A percentile compares a stretch with the other conserved stretches of the same genome.
Conservation (phyloP, 2,888 invertebrate species). For the Philhelius pedissequus region DNA sequence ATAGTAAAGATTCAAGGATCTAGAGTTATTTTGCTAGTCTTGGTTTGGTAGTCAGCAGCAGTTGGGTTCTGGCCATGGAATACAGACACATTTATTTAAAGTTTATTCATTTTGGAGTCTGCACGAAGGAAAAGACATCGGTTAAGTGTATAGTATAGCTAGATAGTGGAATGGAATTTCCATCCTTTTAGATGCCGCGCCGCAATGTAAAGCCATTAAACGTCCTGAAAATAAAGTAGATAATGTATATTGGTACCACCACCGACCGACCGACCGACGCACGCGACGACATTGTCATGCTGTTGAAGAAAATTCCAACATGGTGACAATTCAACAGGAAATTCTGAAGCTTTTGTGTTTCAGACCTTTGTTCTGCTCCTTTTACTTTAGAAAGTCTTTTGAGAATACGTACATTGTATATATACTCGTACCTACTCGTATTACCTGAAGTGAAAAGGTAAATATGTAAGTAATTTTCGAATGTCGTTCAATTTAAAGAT, state of each 20-base stretch:
- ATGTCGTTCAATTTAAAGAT: not conserved
- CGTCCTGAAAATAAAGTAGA: constrained; percentile 4
- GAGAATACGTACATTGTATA: not conserved
- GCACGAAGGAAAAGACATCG: not conserved
- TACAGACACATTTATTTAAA: not conserved
- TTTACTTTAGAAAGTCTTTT: constrained; percentile 9
- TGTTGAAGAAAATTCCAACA: not conserved
- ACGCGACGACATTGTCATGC: not conserved
- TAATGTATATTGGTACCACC: not conserved
- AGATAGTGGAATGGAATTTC: constrained; percentile 17
- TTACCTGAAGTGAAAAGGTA: not conserved
- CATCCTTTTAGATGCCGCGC: not conserved
- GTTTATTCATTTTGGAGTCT: not conserved
- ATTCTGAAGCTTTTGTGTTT: constrained; percentile 35
- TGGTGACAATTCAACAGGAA: constrained; percentile 28
- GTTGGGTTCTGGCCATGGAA: not conserved
- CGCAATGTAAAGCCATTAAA: not conserved
- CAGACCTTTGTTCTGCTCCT: constrained; percentile 5
- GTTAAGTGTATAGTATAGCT: too few relatives aligned
- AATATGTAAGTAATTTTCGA: not conserved
- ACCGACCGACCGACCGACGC: not conserved
- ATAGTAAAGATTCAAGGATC: not conserved
- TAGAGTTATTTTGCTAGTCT: not conserved
- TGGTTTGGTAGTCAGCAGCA: too few relatives aligned
- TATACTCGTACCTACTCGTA: too few relatives aligned